Base-by-base conservation (phyloP, 2,113 vertebrate species). In the Pomatostomus ruficeps region DNA sequence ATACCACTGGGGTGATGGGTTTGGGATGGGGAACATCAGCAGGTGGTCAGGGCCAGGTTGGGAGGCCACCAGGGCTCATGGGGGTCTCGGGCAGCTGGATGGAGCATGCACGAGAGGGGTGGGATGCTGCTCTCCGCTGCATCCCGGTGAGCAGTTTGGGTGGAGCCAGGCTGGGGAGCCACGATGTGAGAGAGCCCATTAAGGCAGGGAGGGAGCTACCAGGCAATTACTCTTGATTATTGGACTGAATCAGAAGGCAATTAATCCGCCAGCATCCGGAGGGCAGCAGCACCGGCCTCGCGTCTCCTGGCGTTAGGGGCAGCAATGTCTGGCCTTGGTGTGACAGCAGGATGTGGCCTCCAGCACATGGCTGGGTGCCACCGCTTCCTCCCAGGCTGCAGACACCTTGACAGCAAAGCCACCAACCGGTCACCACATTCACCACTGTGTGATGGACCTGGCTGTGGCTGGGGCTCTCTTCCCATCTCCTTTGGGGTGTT, bases 211-310 rank as follows among this genome's bases (percentile, higher is more conserved):
- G 57, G 52, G 71, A 90, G 29, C 65, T 77, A 76, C 89, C 7
- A 6, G 57, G 48, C 93, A 92, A 91, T 94, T 92, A 90, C 48
- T 91, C 82, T 63, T 91, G 76, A 81, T 95, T 77, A 86, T 36
- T 22, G 67, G 59, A 25, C 57, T 88, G 91, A 82, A 95, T 94
- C 95, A 89, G 87, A 85, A 82, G 77, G 71, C 88, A 85, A 85
- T 77, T 85, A 54, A 67, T 66, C 59, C 1, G 0, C 57, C 78
- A 83, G 90, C 91, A 95, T 94, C 89, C 81, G 62, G 67, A 65
- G 1, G 78, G 78, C 75, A 58, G 48, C 4, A 38, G 58, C 43
- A 2, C 63, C 0, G 0, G 42, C 70, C 62, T 29, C 0, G 0
- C 0, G 1, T 35, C 79, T 59, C 81, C 74, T 12, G 66, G 65